Conservation (phyloP, 2,888 invertebrate species). For the Tetrapedia diversipes region DNA sequence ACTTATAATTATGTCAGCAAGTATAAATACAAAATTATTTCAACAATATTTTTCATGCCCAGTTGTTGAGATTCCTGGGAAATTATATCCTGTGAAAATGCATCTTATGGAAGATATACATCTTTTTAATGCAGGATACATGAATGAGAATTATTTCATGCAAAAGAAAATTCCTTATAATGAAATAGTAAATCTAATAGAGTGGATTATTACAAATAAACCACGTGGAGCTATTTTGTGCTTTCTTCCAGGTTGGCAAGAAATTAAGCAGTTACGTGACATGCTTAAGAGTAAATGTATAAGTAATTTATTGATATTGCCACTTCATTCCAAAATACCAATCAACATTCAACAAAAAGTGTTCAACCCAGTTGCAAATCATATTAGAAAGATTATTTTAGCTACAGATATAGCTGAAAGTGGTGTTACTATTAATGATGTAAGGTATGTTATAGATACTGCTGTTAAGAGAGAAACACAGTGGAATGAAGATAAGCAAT, state of each 20-base stretch:
- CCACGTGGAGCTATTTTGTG: constrained; percentile 88
- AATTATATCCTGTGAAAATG: constrained; percentile 86
- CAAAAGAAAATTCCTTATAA: neutral
- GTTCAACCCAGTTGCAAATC: constrained; percentile 81
- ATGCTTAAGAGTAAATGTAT: constrained; percentile 80
- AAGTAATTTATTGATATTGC: constrained; percentile 79
- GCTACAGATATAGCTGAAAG: constrained; percentile 90
- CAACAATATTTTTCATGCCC: constrained; percentile 85
- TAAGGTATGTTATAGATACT: constrained; percentile 87
- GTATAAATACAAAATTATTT: constrained; percentile 86
- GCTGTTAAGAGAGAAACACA: constrained; percentile 86
- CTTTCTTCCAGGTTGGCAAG: constrained; percentile 90
- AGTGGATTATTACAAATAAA: constrained; percentile 85
- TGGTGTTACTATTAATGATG: constrained; percentile 89
- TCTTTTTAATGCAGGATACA: neutral
- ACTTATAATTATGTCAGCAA: constrained; percentile 90
- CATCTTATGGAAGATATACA: constrained; percentile 85
- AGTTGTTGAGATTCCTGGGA: constrained; percentile 85
- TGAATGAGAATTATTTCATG: rapidly evolving
- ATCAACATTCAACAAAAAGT: constrained; percentile 73
- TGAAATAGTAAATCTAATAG: constrained; percentile 80
- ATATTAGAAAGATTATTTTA: constrained; percentile 87
- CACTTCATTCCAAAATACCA: constrained; percentile 85
- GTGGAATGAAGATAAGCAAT: constrained; percentile 84
- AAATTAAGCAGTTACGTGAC: constrained; percentile 85